Percentiles rank a stretch among this genome's conserved stretches.
Conservation (phyloP, 1,140 invertebrate species). For the Drosophila azteca region DNA sequence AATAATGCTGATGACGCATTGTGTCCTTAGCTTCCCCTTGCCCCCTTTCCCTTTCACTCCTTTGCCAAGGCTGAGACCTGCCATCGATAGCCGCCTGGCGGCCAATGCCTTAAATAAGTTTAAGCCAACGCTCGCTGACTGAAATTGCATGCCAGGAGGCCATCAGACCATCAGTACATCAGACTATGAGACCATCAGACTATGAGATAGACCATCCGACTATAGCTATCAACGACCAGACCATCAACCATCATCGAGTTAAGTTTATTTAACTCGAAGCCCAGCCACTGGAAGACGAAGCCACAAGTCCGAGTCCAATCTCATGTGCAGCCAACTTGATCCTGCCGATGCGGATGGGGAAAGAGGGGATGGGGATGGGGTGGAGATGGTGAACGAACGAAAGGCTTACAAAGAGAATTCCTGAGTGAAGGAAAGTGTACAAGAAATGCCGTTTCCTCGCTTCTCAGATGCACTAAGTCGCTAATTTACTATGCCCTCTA, state of each 20-base stretch:
- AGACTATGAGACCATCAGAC: too few species aligned
- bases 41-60: constrained; percentile 1
- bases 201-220: too few species aligned
- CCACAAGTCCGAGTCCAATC: constrained; percentile 42
- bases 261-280: constrained; percentile 51
- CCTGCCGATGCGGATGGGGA: constrained; percentile 20
- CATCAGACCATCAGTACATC: too few species aligned
- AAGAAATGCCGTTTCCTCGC: too few species aligned
- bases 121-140: constrained; percentile 29
- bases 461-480: constrained; percentile 19
- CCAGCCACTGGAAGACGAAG: neutral
- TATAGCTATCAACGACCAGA: too few species aligned
- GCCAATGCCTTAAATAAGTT: constrained; percentile 56
- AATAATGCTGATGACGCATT: constrained; percentile 58
- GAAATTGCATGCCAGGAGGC: constrained; percentile 55
- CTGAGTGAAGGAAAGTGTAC: constrained; percentile 28
- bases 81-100: constrained; percentile 30
- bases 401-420: constrained; percentile 60
- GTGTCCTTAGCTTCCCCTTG: constrained; percentile 27
- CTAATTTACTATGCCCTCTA: constrained; percentile 68
- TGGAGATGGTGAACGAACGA: constrained; percentile 27
- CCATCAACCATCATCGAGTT: constrained; percentile 48
- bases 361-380: neutral
- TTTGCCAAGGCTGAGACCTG: constrained; percentile 37
- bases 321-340: constrained; percentile 50